These are phyloP conservation scores for Patella pellucida DNA, from an alignment of 2,888 invertebrate genomes.

Conservation along the genomic window DNA sequence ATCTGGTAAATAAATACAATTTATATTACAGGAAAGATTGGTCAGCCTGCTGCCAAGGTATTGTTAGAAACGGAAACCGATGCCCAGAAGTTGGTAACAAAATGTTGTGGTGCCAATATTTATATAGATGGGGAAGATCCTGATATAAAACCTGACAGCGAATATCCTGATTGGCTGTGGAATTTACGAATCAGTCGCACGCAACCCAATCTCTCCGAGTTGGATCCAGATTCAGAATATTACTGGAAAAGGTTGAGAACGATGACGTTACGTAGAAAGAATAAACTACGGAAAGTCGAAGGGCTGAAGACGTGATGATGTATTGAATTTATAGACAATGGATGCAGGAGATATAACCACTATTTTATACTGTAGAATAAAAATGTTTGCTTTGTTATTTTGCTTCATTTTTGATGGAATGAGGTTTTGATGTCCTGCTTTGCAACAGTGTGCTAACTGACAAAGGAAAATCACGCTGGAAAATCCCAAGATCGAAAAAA, in stretches of 20 bases:
- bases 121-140: conserved; percentile 82
- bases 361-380: too few species aligned
- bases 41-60: conserved; percentile 39
- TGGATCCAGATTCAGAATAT: conserved; percentile 83
- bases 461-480: too few species aligned
- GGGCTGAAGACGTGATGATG: conserved; percentile 9
- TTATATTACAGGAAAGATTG: conserved; percentile 29
- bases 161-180: conserved; percentile 97
- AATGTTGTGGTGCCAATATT: conserved; percentile 89
- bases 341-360: too few species aligned
- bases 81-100: conserved; percentile 80
- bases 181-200: conserved; percentile 76
- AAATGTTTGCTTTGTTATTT: too few species aligned
- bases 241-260: conserved; percentile 85
- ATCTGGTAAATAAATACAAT: not conserved
- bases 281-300: conserved; percentile 30
- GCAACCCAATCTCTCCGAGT: conserved; percentile 79
- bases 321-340: too few species aligned
- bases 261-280: conserved; percentile 43
- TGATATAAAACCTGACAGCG: conserved; percentile 80
- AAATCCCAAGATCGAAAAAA: too few species aligned
- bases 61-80: conserved; percentile 82
- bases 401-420: too few species aligned
- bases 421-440: too few species aligned
- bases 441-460: too few species aligned